phyloP scores from a whole-genome alignment of 2,113 vertebrate species.

The Pyxicephalus adspersus region DNA sequence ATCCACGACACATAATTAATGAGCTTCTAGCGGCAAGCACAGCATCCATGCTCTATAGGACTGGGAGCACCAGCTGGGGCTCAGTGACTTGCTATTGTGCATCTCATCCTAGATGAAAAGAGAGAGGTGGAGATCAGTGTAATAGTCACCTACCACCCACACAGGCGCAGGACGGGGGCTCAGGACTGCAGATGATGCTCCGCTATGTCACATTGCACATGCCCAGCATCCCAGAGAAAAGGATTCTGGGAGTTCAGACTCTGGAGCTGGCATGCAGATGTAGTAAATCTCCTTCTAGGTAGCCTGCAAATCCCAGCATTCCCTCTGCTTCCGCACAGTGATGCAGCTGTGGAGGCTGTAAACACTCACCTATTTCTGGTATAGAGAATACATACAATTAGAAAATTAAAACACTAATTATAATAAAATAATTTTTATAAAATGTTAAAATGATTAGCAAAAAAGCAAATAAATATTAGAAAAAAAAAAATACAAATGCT shows the following conservation, averaged over 20 bases:
- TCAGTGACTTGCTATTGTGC: not conserved
- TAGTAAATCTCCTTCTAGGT: not conserved
- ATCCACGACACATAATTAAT: not conserved
- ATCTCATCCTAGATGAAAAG: not conserved
- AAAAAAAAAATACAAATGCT: too few species aligned
- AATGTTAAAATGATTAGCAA: too few species aligned
- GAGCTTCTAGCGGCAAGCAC: too few species aligned
- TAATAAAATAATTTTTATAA: too few species aligned
- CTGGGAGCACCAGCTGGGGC: slow-evolving; percentile 1
- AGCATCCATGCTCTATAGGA: not conserved
- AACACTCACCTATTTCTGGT: not conserved
- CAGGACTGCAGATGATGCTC: not conserved
- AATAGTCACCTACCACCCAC: slow-evolving; percentile 8
- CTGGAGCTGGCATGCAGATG: too few species aligned
- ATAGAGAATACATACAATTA: too few species aligned
- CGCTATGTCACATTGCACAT: slow-evolving; percentile 25
- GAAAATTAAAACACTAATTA: too few species aligned
- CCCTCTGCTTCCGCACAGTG: not conserved
- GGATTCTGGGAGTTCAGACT: not conserved
- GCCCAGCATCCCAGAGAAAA: not conserved
- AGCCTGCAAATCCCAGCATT: slow-evolving; percentile 35
- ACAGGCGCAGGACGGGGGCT: not conserved
- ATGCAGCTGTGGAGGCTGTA: not conserved
- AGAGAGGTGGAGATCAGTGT: not conserved
- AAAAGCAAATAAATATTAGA: too few species aligned